Evolutionary conservation across 2,888 invertebrate species (phyloP), one percentile per base, ranked within the genome.

Genomic region (Artemia sinica): DNA sequence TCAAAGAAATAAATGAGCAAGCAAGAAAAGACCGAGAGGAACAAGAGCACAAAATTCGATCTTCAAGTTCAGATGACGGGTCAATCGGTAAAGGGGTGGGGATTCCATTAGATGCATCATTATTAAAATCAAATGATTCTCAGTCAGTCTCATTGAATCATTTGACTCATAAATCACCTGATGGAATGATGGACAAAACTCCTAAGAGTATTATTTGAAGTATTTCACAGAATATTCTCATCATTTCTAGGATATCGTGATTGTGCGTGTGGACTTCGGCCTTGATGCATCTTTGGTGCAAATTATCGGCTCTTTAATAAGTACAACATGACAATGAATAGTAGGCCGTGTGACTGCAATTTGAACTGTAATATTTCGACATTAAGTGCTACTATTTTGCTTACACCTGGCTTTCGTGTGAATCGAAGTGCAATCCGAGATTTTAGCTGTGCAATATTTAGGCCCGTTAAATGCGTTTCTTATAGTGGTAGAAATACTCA

Each of bases 1-100:
- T 93, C 68, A 92, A 93, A 77, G 93, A 93, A 81, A 92, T 92
- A 76, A 92, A 92, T 82, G 92, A 92, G 77, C 92, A 92, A 75
- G 92, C 91, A 72, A 84, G 91, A 75, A 84, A 91, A 73, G 91
- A 91, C 76, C 82, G 91, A 69, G 91, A 92, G 78, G 91, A 91
- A 77, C 91, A 91, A 78, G 91, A 91, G 76, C 83, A 90, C 79
- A 88, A 89, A 84, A 69, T 65, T 63, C 68, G 49, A 41, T 68
- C 68, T 63, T 51, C 68, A 13, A 66, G 66, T n/a, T 28, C 66
- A 70, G 70, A 63, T 10, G 58, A 58, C 58, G 58, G 58, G n/a
- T 58, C 58, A 58, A 58, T 58, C 18, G 58, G 58, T 58, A 58
- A 58, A 58, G 18, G 58, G 14, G n/a, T 18, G 9, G 58, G 58